A percentile compares a stretch with the other conserved stretches of the same genome.
phyloP scores from a whole-genome alignment of 2,888 invertebrate genomes.

The Drosophila quinaria region DNA sequence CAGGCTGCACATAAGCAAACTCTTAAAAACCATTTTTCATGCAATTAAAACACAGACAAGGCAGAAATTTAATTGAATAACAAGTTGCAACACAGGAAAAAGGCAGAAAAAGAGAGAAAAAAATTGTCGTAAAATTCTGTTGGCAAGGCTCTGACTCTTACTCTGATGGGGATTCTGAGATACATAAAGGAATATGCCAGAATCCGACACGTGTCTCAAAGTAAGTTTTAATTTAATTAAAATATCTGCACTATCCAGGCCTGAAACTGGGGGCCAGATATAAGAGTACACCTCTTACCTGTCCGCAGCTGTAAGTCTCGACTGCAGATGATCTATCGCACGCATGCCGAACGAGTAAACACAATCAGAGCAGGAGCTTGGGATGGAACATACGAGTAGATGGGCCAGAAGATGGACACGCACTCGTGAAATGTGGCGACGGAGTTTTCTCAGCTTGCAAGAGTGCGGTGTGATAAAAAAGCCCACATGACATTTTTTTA shows the following conservation, averaged over 20 bases:
- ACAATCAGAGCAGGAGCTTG: slow-evolving; percentile 67
- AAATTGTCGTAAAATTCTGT: slow-evolving; percentile 66
- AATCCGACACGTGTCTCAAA: slow-evolving; percentile 75
- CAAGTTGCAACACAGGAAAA: slow-evolving; percentile 43
- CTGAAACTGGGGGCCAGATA: slow-evolving; percentile 15
- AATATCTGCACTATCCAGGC: slow-evolving; percentile 64
- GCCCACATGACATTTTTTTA: slow-evolving; percentile 48
- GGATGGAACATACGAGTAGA: slow-evolving; percentile 2
- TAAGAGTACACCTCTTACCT: neutral
- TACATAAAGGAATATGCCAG: slow-evolving; percentile 34
- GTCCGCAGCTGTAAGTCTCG: slow-evolving; percentile 12
- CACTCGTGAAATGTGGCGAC: slow-evolving; percentile 44
- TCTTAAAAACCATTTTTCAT: slow-evolving; percentile 63
- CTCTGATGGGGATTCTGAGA: slow-evolving; percentile 14
- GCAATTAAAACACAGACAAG: slow-evolving; percentile 69
- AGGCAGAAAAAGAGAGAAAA: slow-evolving; percentile 22
- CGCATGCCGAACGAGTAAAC: slow-evolving; percentile 69
- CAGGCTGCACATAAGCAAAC: slow-evolving; percentile 33
- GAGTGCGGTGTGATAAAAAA: slow-evolving; percentile 58
- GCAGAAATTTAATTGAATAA: slow-evolving; percentile 75
- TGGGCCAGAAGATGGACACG: slow-evolving; percentile 45
- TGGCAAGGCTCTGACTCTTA: slow-evolving; percentile 27
- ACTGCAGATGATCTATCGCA: slow-evolving; percentile 75
- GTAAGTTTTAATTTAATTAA: slow-evolving; percentile 81
- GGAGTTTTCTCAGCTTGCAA: slow-evolving; percentile 23